Evolutionary conservation across 2,113 vertebrate genomes (phyloP).

Genomic region (pig (Sus scrofa)): DNA sequence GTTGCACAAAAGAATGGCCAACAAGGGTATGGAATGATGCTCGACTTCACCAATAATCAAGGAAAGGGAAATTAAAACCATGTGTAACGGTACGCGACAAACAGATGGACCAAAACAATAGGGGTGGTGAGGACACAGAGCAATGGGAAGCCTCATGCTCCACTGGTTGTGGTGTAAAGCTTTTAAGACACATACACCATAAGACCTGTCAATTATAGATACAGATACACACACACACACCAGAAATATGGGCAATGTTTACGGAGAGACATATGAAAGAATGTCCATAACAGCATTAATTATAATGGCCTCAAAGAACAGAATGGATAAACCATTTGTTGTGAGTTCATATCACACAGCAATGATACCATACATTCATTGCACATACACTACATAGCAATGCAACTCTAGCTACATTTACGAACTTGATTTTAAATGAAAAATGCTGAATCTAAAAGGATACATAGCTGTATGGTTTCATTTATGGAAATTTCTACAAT

Average conservation of each 20-base stretch:
- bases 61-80: conserved; percentile 39
- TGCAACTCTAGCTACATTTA: background rate
- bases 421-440: background rate
- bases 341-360: background rate
- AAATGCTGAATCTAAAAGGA: conserved; percentile 2
- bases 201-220: background rate
- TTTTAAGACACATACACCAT: background rate
- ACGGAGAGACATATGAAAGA: background rate
- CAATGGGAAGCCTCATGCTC: background rate
- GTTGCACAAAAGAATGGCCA: background rate
- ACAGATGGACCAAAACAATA: background rate
- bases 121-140: background rate
- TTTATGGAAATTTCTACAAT: background rate
- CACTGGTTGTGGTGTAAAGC: background rate
- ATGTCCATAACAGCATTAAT: background rate
- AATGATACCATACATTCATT: background rate
- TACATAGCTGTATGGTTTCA: background rate
- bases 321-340: background rate
- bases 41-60: conserved; percentile 32
- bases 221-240: background rate
- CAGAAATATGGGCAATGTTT: background rate
- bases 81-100: background rate
- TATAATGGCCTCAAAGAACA: background rate
- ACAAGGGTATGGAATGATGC: background rate
- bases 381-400: background rate